Evolutionary conservation across 92 coral and sea anemone species (phyloP).

Genomic region (Blastomussa wellsi): DNA sequence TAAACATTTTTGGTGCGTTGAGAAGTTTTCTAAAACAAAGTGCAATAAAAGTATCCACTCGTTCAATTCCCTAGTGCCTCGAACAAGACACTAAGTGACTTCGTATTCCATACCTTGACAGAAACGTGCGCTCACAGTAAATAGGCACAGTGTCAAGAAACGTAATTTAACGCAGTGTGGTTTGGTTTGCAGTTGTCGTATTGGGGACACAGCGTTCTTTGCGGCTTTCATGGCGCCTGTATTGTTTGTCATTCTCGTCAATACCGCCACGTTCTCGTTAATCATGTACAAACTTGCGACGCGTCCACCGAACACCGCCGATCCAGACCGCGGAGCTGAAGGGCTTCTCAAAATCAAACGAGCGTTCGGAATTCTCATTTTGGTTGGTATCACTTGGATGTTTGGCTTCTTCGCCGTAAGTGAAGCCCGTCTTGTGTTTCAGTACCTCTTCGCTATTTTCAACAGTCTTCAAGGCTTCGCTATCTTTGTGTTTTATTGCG

Average conservation of each 20-base stretch:
- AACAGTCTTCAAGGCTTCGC: conserved; percentile 96
- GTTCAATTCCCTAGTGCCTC: too few species aligned
- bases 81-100: background rate
- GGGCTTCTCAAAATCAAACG: conserved; percentile 82
- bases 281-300: conserved; percentile 97
- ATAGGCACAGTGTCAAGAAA: background rate
- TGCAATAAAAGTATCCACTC: too few species aligned
- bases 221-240: conserved; percentile 91
- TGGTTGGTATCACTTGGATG: conserved; percentile 95
- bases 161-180: background rate
- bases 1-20: background rate
- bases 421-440: conserved; percentile 83
- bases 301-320: conserved; percentile 90
- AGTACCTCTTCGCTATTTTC: conserved; percentile 79
- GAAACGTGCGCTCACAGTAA: background rate
- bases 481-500: conserved; percentile 93
- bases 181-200: conserved; percentile 80
- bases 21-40: too few species aligned
- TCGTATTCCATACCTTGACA: too few species aligned
- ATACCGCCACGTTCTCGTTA: conserved; percentile 73
- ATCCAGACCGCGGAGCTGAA: conserved; percentile 72
- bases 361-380: conserved; percentile 92
- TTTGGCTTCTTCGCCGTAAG: conserved; percentile 93
- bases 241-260: conserved; percentile 72
- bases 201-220: conserved; percentile 87